Evolutionary conservation across 1,140 invertebrate species (phyloP).

Genomic region (Orius insidiosus): DNA sequence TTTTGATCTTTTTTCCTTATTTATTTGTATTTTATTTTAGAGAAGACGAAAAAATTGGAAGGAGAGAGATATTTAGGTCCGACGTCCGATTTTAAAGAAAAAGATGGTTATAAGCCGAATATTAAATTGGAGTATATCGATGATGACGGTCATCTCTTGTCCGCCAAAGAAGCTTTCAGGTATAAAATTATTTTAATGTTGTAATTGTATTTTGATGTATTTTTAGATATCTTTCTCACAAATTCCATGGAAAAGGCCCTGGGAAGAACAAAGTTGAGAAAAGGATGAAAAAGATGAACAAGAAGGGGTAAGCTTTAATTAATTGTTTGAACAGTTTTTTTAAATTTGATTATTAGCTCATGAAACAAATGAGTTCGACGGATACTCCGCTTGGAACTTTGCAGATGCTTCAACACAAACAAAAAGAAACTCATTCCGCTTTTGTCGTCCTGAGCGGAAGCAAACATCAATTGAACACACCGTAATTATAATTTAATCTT

Average conservation of each 20-base stretch:
- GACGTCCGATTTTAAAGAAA: constrained; percentile 85
- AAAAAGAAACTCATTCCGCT: constrained; percentile 88
- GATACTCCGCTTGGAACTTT: constrained; percentile 93
- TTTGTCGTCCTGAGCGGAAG: constrained; percentile 88
- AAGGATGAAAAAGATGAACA: constrained; percentile 83
- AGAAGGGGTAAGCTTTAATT: constrained; percentile 51
- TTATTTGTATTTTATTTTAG: constrained; percentile 32
- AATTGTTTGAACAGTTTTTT: too few species aligned
- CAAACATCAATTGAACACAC: constrained; percentile 28
- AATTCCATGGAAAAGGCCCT: constrained; percentile 98
- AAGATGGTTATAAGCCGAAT: constrained; percentile 81
- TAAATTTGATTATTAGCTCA: constrained; percentile 46
- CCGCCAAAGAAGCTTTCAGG: constrained; percentile 91
- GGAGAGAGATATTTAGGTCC: constrained; percentile 71
- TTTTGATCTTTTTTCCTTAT: constrained; percentile 4
- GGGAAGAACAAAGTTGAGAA: constrained; percentile 99
- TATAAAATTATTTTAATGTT: constrained; percentile 24
- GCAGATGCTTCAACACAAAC: constrained; percentile 86
- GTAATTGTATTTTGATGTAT: constrained; percentile 9
- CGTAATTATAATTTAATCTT: too few species aligned
- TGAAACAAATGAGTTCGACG: constrained; percentile 97
- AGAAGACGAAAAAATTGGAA: constrained; percentile 65
- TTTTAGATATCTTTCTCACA: constrained; percentile 72
- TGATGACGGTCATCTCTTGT: constrained; percentile 77
- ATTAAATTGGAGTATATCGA: constrained; percentile 97